These are phyloP conservation scores for Halocaridina rubra DNA, from an alignment of 2,888 invertebrate species.

Conservation along the genomic window DNA sequence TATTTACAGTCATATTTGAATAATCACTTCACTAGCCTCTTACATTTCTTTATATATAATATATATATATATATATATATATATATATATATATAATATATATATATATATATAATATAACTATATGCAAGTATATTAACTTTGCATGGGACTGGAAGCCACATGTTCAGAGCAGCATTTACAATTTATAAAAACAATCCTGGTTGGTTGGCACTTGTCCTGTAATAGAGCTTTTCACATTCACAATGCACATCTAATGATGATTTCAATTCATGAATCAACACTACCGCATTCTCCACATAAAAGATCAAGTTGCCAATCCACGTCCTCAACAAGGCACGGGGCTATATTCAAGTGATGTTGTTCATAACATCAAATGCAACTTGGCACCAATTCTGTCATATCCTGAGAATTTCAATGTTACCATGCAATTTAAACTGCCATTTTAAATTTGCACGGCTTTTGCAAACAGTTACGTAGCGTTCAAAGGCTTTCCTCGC, in stretches of 20 bases:
- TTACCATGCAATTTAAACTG: not conserved
- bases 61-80: not conserved
- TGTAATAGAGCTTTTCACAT: not conserved
- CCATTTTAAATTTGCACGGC: not conserved
- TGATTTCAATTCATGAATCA: not conserved
- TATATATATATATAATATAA: not conserved
- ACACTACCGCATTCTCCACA: not conserved
- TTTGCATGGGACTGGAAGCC: not conserved
- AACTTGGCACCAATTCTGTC: not conserved
- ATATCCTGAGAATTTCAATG: conserved; percentile 38
- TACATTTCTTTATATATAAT: not conserved
- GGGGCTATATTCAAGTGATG: conserved; percentile 38
- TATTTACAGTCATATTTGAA: not conserved
- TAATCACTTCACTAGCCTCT: not conserved
- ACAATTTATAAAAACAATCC: no score
- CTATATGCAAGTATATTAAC: not conserved
- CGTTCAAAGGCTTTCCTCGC: no score
- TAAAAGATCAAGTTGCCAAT: not conserved
- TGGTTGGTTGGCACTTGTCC: no score
- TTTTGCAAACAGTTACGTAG: no score
- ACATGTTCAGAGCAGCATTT: not conserved
- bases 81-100: not conserved
- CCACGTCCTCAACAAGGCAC: conserved; percentile 35
- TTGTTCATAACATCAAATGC: conserved; percentile 5
- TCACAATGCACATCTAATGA: not conserved